Percentiles rank a stretch among this genome's conserved stretches.
phyloP scores from a whole-genome alignment of 2,113 vertebrate genomes.

The Mus pahari region DNA sequence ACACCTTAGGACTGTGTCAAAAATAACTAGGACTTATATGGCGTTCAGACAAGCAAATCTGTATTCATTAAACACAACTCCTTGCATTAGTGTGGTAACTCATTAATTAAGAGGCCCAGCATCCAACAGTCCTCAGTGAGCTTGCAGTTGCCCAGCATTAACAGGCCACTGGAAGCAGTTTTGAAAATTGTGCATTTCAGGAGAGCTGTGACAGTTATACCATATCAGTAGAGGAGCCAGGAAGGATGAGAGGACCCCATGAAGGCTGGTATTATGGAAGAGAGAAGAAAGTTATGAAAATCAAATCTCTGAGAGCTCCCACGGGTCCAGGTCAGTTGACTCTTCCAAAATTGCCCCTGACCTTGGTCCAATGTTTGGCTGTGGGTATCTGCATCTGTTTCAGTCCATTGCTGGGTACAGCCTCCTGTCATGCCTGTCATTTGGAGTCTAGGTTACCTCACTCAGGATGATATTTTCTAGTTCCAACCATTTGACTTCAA shows the following conservation, averaged over 20 bases:
- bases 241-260: neutral
- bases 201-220: neutral
- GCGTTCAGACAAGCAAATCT: constrained; percentile 49
- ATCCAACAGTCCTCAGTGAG: constrained; percentile 19
- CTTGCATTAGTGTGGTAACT: neutral
- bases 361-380: no score
- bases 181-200: neutral
- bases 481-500: no score
- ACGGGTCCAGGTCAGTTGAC: no score
- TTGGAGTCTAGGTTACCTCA: no score
- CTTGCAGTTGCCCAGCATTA: neutral
- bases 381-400: no score
- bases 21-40: constrained; percentile 32
- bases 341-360: no score
- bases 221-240: constrained; percentile 26
- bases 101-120: neutral
- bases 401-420: no score
- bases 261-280: neutral
- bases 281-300: neutral
- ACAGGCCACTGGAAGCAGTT: neutral
- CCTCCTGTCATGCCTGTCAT: no score
- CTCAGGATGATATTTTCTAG: no score
- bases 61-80: constrained; percentile 27
- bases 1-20: constrained; percentile 22
- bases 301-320: no score